Conservation (phyloP, 2,113 vertebrate genomes). For the Pseudorasbora parva region DNA sequence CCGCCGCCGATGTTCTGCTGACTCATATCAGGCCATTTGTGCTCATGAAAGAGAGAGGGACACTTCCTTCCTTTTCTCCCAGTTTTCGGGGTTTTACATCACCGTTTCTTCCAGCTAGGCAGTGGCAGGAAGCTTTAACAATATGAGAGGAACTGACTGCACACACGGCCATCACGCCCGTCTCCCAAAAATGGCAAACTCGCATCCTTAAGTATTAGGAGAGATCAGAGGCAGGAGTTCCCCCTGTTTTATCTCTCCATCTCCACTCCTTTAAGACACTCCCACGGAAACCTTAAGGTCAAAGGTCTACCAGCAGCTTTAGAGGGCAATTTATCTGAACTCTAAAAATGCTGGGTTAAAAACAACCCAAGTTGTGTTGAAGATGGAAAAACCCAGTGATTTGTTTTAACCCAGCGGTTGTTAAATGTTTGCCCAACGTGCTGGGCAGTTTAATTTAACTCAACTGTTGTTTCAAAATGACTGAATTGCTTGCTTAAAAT, state of each 20-base stretch:
- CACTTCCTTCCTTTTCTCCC: conserved; percentile 68
- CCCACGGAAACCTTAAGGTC: not conserved
- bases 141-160: conserved; percentile 70
- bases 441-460: no score
- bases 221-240: not conserved
- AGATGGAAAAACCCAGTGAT: no score
- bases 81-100: conserved; percentile 67
- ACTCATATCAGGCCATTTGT: conserved; percentile 60
- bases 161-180: conserved; percentile 45
- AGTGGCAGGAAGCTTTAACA: conserved; percentile 74
- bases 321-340: not conserved
- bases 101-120: conserved; percentile 51
- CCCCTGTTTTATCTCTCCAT: conserved; percentile 13
- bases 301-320: not conserved
- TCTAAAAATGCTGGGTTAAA: no score
- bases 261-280: not conserved
- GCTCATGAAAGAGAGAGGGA: conserved; percentile 39
- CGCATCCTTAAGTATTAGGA: conserved; percentile 19
- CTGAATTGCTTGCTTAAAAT: no score
- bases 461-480: no score
- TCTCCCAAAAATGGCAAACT: conserved; percentile 25
- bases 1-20: conserved; percentile 63
- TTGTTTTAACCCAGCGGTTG: no score
- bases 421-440: no score
- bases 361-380: no score